Evolutionary conservation across 2,797 vertebrate species (phyloP), one percentile per base, ranked within the genome.

Genomic region (Phalanger gymnotis): DNA sequence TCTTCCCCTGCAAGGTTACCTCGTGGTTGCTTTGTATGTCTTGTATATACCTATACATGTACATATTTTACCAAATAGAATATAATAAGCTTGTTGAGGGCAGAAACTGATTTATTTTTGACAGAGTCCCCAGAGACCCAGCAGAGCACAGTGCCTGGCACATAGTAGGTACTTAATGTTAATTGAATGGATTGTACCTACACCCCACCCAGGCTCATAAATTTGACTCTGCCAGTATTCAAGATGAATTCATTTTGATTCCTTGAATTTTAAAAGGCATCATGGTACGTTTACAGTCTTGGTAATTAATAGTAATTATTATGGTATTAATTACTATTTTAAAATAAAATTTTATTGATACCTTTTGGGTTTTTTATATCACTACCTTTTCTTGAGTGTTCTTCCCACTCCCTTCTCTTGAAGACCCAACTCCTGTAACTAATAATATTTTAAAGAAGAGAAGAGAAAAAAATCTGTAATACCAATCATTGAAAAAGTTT

Each of bases 171-270:
- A 6, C 14, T 66, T 66, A 19, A n/a, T 66, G 14, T 66, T 66
- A n/a, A n/a, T 66, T 19, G 14, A 66, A 66, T 66, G 34, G 34
- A 66, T 66, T n/a, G 4, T 66, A 66, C 14, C 61, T 5, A 31
- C 1, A 12, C 58, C 19, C 34, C 94, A 22, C 52, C 7, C 4
- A 96, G 96, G 94, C 11, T 91, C 54, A 92, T 56, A 61, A 61
- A 94, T 93, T 3, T 93, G 55, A 92, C 7, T 56, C 22, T 66
- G 31, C 34, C 34, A 90, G 81, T 92, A 13, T 55, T 27, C 81
- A 19, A 93, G 34, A 89, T 94, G 73, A 94, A 96, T 91, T 95
- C 1, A 89, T 92, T 89, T 92, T 92, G 25, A 91, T 30, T 55
- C 92, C 91, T 92, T 92, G 31, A 92, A 95, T 57, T 94, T 81